These are phyloP conservation scores for Drosophila repleta DNA, from an alignment of 1,140 invertebrate species.

Conservation along the genomic window DNA sequence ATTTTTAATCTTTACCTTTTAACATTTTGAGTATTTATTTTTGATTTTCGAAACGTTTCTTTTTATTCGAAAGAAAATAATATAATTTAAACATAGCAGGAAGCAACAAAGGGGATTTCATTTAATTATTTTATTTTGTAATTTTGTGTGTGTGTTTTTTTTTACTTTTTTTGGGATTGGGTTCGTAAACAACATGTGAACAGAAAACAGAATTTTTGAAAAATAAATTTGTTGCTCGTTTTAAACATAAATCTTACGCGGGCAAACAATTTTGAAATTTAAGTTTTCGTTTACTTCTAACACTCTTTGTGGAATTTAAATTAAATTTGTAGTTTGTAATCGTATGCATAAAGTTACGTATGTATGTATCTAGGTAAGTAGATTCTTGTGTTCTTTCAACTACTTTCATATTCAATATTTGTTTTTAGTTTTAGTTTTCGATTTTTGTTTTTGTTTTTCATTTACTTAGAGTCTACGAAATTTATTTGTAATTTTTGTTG, in stretches of 20 bases:
- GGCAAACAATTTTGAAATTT: conserved; percentile 53
- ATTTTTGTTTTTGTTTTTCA: conserved; percentile 25
- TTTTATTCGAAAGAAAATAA: conserved; percentile 31
- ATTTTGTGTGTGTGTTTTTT: background rate
- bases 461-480: conserved; percentile 69
- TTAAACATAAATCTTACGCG: conserved; percentile 71
- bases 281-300: conserved; percentile 12
- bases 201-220: conserved; percentile 32
- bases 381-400: conserved; percentile 45
- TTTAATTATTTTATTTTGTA: background rate
- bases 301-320: conserved; percentile 25
- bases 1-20: conserved; percentile 54
- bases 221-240: conserved; percentile 35
- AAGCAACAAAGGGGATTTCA: conserved; percentile 64
- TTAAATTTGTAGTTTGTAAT: conserved; percentile 44
- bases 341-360: conserved; percentile 52
- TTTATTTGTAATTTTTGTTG: conserved; percentile 72
- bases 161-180: conserved; percentile 6
- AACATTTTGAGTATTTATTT: conserved; percentile 58
- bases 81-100: conserved; percentile 76
- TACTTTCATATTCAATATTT: conserved; percentile 30
- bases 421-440: conserved; percentile 43
- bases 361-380: conserved; percentile 60
- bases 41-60: conserved; percentile 18
- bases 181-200: conserved; percentile 24